A percentile compares a stretch with the other conserved stretches of the same genome.
Evolutionary conservation across 2,888 invertebrate species (phyloP).

Genomic region (Thymelicus sylvestris): DNA sequence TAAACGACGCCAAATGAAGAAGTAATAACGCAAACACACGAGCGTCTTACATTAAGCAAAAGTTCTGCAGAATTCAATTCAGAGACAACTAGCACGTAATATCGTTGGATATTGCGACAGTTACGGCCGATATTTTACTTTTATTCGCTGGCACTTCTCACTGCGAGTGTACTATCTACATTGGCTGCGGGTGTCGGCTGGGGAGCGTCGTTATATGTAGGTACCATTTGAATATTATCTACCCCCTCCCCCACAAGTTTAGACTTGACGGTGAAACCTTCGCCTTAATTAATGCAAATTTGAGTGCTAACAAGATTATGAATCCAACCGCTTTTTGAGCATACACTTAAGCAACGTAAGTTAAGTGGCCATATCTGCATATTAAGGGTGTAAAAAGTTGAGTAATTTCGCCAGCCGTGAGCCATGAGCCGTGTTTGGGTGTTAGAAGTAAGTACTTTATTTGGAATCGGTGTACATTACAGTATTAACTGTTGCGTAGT

Average conservation of each 20-base stretch:
- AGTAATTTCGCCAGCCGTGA: conserved; percentile 43
- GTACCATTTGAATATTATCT: conserved; percentile 84
- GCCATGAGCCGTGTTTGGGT: conserved; percentile 7
- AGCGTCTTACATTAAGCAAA: conserved; percentile 29
- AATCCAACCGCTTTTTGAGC: conserved; percentile 78
- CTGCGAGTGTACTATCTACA: conserved; percentile 66
- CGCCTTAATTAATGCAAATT: conserved; percentile 84
- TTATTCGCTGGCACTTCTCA: conserved; percentile 46
- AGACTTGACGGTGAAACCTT: conserved; percentile 74
- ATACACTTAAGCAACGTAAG: conserved; percentile 63
- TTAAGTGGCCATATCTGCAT: conserved; percentile 64
- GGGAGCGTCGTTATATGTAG: conserved; percentile 82
- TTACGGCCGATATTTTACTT: conserved; percentile 31
- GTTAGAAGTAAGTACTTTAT: conserved; percentile 27
- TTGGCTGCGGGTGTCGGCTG: conserved; percentile 78
- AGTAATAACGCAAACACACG: conserved; percentile 8
- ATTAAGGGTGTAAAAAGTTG: conserved; percentile 50
- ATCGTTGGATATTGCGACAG: conserved; percentile 33
- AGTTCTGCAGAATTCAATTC: conserved; percentile 34
- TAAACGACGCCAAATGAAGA: background rate
- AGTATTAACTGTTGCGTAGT: conserved; percentile 16
- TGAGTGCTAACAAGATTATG: conserved; percentile 85
- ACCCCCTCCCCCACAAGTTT: conserved; percentile 63
- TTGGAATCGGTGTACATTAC: conserved; percentile 19
- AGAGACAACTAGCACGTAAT: conserved; percentile 37